A percentile compares a stretch with the other conserved stretches of the same genome.
Evolutionary conservation across 1,140 invertebrate species (phyloP).

Genomic region (Apis cerana): DNA sequence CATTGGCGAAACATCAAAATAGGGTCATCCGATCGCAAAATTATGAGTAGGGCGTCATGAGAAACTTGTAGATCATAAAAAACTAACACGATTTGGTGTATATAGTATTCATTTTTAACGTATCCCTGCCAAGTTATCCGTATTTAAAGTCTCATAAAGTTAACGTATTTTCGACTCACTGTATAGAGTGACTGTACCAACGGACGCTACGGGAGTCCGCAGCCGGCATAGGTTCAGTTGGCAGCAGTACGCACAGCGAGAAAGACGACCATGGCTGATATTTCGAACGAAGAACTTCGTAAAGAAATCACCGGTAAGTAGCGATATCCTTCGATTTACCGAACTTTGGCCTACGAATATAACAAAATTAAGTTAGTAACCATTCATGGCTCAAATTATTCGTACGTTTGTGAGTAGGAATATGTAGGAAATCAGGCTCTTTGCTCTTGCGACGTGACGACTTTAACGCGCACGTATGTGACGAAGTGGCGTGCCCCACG

Average conservation of each 20-base stretch:
- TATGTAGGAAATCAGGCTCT: slow-evolving; percentile 77
- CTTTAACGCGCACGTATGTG: slow-evolving; percentile 70
- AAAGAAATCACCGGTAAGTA: slow-evolving; percentile 87
- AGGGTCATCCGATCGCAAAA: slow-evolving; percentile 64
- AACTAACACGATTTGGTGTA: slow-evolving; percentile 76
- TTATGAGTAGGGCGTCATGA: slow-evolving; percentile 70
- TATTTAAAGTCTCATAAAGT: slow-evolving; percentile 23
- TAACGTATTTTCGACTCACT: slow-evolving; percentile 33
- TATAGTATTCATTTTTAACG: slow-evolving; percentile 65
- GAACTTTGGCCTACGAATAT: slow-evolving; percentile 30
- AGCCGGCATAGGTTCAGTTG: slow-evolving; percentile 79
- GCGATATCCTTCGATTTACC: slow-evolving; percentile 75
- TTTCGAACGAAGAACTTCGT: slow-evolving; percentile 86
- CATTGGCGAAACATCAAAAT: slow-evolving; percentile 29
- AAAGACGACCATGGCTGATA: slow-evolving; percentile 84
- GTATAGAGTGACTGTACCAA: slow-evolving; percentile 69
- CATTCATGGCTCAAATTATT: slow-evolving; percentile 63
- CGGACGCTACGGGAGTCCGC: slow-evolving; percentile 75
- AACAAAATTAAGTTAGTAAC: slow-evolving; percentile 62
- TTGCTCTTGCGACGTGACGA: slow-evolving; percentile 79
- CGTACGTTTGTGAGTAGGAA: slow-evolving; percentile 68
- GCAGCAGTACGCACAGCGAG: slow-evolving; percentile 78
- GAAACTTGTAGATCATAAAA: slow-evolving; percentile 74
- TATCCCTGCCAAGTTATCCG: slow-evolving; percentile 62
- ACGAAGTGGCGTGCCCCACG: slow-evolving; percentile 76